Conservation (phyloP, 2,113 vertebrate species). For the Rhynchomys soricoides region DNA sequence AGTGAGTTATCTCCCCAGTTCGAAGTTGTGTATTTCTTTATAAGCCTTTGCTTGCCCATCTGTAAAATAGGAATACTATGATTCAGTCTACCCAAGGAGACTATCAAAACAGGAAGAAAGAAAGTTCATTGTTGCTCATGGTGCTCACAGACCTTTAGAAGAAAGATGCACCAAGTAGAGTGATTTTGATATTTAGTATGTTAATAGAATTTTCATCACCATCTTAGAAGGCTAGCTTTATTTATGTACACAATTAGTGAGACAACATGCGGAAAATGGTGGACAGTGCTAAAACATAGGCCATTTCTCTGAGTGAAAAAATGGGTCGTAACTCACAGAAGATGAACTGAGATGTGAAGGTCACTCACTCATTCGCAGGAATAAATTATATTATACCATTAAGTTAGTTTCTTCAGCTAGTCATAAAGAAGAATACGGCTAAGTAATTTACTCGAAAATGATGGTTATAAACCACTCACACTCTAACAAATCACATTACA, state of each 20-base stretch:
- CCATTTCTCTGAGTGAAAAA: slow-evolving; percentile 60
- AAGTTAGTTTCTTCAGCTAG: slow-evolving; percentile 84
- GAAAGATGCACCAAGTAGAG: slow-evolving; percentile 53
- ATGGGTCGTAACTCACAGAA: slow-evolving; percentile 77
- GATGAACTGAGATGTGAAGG: slow-evolving; percentile 81
- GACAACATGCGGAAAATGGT: slow-evolving; percentile 45
- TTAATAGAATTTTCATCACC: slow-evolving; percentile 60
- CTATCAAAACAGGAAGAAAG: not conserved
- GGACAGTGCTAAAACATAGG: slow-evolving; percentile 72
- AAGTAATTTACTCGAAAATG: slow-evolving; percentile 82
- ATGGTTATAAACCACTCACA: slow-evolving; percentile 79
- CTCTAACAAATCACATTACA: slow-evolving; percentile 77
- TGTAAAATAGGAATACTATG: slow-evolving; percentile 52
- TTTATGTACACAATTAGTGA: slow-evolving; percentile 56
- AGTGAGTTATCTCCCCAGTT: not conserved
- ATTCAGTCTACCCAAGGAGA: not conserved
- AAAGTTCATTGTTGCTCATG: not conserved
- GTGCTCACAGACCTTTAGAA: slow-evolving; percentile 41
- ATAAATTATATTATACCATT: slow-evolving; percentile 84
- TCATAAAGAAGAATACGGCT: slow-evolving; percentile 81
- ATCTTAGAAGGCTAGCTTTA: slow-evolving; percentile 54
- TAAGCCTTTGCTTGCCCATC: slow-evolving; percentile 38
- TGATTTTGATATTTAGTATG: slow-evolving; percentile 74
- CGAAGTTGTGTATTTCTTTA: not conserved
- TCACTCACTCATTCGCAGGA: slow-evolving; percentile 82